Percentiles rank a stretch among this genome's conserved stretches.
phyloP scores from a whole-genome alignment of 2,888 invertebrate species.

The Noctua comes region DNA sequence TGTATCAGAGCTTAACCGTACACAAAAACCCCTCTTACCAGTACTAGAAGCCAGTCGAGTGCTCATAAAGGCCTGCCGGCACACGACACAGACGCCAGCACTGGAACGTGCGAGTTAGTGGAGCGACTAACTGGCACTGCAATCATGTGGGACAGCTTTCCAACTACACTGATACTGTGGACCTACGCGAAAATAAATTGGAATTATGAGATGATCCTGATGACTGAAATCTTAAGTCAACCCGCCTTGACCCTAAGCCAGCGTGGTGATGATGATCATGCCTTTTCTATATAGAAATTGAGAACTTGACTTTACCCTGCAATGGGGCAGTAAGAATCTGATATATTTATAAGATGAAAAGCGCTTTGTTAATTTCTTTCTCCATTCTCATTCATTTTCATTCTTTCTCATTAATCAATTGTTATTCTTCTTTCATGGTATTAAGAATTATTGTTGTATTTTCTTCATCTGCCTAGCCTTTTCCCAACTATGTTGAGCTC shows the following conservation, averaged over 20 bases:
- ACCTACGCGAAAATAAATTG: neutral
- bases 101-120: slow-evolving; percentile 56
- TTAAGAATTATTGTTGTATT: neutral
- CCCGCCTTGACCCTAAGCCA: neutral
- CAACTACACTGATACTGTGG: slow-evolving; percentile 24
- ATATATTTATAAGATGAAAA: neutral
- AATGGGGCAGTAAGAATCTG: neutral
- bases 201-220: neutral
- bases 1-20: slow-evolving; percentile 31
- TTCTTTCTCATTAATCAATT: too few relatives aligned
- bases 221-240: neutral
- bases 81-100: slow-evolving; percentile 43
- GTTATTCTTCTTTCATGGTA: neutral
- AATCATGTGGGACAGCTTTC: slow-evolving; percentile 62
- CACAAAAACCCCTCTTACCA: slow-evolving; percentile 32
- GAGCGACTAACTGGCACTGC: slow-evolving; percentile 50
- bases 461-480: too few relatives aligned
- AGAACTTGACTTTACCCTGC: neutral
- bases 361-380: neutral
- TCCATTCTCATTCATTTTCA: too few relatives aligned
- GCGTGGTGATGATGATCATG: neutral
- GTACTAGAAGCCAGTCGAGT: slow-evolving; percentile 30
- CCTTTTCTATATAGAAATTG: neutral
- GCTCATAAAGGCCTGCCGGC: slow-evolving; percentile 46
- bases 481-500: too few relatives aligned